Conservation (phyloP, 2,888 invertebrate genomes). For the Eupithecia subfuscata region DNA sequence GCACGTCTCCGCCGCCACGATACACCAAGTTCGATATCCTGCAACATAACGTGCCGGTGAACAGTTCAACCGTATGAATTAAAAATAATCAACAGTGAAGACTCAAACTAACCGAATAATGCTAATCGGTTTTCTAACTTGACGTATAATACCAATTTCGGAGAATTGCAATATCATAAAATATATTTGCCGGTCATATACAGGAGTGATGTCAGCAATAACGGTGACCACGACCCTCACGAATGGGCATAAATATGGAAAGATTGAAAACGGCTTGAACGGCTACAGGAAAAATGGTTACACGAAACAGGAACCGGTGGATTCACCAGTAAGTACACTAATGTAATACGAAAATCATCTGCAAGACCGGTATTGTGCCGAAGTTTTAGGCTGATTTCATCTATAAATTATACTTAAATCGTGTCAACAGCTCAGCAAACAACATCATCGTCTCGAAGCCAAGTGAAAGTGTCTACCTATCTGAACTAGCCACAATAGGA, state of each 20-base stretch:
- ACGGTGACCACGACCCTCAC: slow-evolving; percentile 75
- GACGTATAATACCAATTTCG: slow-evolving; percentile 28
- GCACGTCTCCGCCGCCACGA: slow-evolving; percentile 45
- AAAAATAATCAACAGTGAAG: background rate
- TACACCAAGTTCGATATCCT: slow-evolving; percentile 38
- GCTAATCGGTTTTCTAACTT: background rate
- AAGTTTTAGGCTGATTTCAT: background rate
- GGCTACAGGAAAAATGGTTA: slow-evolving; percentile 76
- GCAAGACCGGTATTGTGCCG: background rate
- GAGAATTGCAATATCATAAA: slow-evolving; percentile 39
- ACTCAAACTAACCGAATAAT: slow-evolving; percentile 5
- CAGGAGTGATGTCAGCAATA: slow-evolving; percentile 70
- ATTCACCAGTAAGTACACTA: slow-evolving; percentile 63
- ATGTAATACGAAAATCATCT: background rate
- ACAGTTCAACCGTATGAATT: slow-evolving; percentile 25
- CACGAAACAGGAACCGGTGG: slow-evolving; percentile 61
- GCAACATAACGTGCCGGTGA: slow-evolving; percentile 44
- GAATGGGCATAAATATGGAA: slow-evolving; percentile 71
- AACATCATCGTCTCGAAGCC: slow-evolving; percentile 38
- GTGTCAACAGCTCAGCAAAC: slow-evolving; percentile 39
- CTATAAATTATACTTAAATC: slow-evolving; percentile 32
- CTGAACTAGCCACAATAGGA: slow-evolving; percentile 33
- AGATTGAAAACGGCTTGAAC: slow-evolving; percentile 67
- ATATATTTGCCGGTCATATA: slow-evolving; percentile 31
- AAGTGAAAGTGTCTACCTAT: slow-evolving; percentile 51